These are phyloP conservation scores for Philhelius pedissequus DNA, from an alignment of 2,888 invertebrate genomes.

Conservation along the genomic window DNA sequence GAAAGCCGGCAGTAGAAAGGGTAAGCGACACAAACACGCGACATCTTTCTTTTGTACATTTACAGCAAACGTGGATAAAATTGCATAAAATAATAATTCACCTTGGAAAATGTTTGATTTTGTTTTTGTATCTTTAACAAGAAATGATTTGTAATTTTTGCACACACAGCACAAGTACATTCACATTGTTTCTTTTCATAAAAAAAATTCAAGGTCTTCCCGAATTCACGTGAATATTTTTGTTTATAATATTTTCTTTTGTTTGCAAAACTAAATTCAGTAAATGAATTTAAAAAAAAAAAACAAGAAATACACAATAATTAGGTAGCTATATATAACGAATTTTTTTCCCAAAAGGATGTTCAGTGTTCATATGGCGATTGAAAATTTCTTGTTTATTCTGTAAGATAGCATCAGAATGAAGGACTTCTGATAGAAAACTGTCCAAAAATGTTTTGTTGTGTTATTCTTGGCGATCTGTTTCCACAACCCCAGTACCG, in stretches of 20 bases:
- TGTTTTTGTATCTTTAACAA: background rate
- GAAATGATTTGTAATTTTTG: constrained; percentile 45
- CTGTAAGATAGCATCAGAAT: constrained; percentile 70
- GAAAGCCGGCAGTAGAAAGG: constrained; percentile 30
- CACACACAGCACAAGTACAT: constrained; percentile 43
- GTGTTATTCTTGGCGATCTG: constrained; percentile 68
- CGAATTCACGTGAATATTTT: background rate
- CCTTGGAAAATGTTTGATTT: background rate
- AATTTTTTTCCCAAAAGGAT: background rate
- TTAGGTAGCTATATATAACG: background rate
- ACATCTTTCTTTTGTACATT: constrained; percentile 9
- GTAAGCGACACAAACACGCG: constrained; percentile 41
- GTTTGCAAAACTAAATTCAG: background rate
- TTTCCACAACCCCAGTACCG: constrained; percentile 56
- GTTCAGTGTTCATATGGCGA: constrained; percentile 9
- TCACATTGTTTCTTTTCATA: constrained; percentile 29
- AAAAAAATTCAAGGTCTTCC: constrained; percentile 44
- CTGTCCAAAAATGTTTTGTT: constrained; percentile 77
- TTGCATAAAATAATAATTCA: constrained; percentile 1
- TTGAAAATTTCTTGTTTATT: constrained; percentile 56
- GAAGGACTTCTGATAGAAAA: constrained; percentile 79
- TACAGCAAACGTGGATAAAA: background rate
- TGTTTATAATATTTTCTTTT: background rate
- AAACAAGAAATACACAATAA: background rate
- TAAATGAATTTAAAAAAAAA: background rate